These are phyloP conservation scores for Rhabdomys dilectus DNA, from an alignment of 2,113 vertebrate species.

Conservation along the genomic window DNA sequence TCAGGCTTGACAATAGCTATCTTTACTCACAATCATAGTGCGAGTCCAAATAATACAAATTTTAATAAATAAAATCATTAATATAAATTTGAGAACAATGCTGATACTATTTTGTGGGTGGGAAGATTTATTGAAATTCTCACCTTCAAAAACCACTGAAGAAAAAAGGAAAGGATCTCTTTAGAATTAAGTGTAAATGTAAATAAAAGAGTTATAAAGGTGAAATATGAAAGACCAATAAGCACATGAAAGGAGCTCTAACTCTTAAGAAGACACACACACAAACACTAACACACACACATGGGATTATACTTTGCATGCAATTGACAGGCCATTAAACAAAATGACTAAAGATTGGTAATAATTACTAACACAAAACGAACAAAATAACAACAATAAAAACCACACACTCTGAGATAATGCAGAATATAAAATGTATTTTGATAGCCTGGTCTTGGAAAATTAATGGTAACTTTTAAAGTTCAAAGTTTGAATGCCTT, in stretches of 20 bases:
- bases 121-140: not conserved
- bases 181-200: not conserved
- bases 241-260: not conserved
- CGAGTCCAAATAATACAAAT: not conserved
- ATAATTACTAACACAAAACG: not conserved
- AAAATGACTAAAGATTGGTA: not conserved
- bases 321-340: not conserved
- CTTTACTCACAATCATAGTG: not conserved
- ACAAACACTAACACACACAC: not conserved
- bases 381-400: not conserved
- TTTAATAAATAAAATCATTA: not conserved
- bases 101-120: not conserved
- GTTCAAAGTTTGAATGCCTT: not conserved
- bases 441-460: not conserved
- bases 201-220: not conserved
- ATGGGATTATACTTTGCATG: not conserved
- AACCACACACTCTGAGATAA: not conserved
- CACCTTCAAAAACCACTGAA: not conserved
- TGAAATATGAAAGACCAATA: not conserved
- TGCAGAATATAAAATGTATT: not conserved
- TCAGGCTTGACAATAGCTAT: not conserved
- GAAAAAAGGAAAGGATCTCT: not conserved
- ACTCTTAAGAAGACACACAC: not conserved
- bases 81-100: slow-evolving; percentile 6
- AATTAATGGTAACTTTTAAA: not conserved